Conservation (phyloP, 2,888 invertebrate genomes). For the Agapostemon virescens region DNA sequence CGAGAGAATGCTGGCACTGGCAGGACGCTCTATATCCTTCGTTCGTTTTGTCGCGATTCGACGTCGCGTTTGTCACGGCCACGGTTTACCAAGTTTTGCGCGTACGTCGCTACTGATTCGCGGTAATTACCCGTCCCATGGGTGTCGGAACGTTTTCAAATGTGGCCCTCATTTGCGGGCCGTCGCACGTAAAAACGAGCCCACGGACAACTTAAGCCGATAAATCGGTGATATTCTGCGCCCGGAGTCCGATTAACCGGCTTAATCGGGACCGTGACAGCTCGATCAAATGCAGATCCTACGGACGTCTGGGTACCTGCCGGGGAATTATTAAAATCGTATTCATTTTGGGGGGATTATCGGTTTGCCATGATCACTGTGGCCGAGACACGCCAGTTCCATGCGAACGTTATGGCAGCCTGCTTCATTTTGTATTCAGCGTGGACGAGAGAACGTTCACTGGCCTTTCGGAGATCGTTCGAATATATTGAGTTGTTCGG, state of each 20-base stretch:
- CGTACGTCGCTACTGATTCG: neutral
- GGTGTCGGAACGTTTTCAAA: neutral
- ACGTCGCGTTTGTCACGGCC: neutral
- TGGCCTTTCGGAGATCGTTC: too few relatives aligned
- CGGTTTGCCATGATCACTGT: neutral
- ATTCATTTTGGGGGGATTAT: neutral
- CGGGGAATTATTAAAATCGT: conserved; percentile 6
- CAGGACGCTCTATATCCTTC: neutral
- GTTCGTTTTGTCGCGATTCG: neutral
- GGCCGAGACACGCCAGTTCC: neutral
- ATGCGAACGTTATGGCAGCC: neutral
- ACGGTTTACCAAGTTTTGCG: neutral
- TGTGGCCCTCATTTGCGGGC: neutral
- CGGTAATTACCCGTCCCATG: neutral
- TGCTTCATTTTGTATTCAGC: neutral
- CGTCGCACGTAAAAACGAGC: neutral
- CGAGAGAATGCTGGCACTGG: neutral
- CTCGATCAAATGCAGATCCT: neutral
- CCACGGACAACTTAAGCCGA: conserved; percentile 13
- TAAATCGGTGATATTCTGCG: neutral
- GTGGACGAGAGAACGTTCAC: too few relatives aligned
- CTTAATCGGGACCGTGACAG: neutral
- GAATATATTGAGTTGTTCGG: too few relatives aligned
- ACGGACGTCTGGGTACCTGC: neutral
- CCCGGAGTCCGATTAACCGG: conserved; percentile 5